Conservation (phyloP, 2,113 vertebrate species). For the Corythornis cristatus region DNA sequence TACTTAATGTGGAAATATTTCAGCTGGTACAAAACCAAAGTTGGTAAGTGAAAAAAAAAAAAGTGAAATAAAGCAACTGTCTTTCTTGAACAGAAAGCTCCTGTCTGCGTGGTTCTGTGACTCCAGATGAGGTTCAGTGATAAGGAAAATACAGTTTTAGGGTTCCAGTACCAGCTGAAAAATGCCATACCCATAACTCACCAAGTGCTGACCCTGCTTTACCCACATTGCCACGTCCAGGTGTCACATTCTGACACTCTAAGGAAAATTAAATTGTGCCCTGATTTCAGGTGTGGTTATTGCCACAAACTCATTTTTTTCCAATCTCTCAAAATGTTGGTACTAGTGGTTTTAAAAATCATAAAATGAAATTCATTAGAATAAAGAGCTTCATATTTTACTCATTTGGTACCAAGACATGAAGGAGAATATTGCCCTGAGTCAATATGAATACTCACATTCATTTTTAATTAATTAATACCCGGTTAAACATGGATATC, state of each 20-base stretch:
- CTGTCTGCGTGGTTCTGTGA: neutral
- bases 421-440: neutral
- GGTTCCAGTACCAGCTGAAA: neutral
- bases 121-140: neutral
- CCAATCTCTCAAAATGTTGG: neutral
- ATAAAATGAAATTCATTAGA: neutral
- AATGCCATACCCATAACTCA: neutral
- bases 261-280: neutral
- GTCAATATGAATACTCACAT: neutral
- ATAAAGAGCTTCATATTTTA: neutral
- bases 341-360: neutral
- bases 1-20: neutral
- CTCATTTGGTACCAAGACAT: neutral
- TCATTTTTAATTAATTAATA: slow-evolving; percentile 33
- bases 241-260: neutral
- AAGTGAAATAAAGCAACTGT: neutral
- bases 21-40: neutral
- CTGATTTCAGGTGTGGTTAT: neutral
- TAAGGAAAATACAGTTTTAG: neutral
- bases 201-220: neutral
- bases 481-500: slow-evolving; percentile 8
- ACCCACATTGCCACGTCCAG: neutral
- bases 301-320: neutral
- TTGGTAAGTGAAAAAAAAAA: neutral
- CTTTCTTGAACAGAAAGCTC: neutral